Evolutionary conservation across 2,797 vertebrate species (phyloP), one percentile per base, ranked within the genome.

Genomic region (Lepilemur septentrionalis): DNA sequence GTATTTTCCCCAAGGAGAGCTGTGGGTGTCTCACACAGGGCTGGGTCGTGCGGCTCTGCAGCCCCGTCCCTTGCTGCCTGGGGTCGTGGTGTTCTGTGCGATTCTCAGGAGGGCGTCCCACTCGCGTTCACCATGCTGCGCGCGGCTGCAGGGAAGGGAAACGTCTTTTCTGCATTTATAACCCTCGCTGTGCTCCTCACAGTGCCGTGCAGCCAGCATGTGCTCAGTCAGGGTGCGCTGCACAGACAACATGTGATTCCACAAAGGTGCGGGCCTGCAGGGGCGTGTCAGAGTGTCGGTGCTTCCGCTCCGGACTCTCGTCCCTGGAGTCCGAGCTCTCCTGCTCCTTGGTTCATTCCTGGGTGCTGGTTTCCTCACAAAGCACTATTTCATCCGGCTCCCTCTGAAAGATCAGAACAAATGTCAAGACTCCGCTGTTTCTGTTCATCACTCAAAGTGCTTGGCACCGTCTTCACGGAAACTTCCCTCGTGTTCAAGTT

Each of bases 391-490:
- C 32, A 46, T 35, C 78, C 85, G 30, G 82, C 61, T 80, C 55
- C 41, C 48, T 89, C 86, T 3, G 50, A 83, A 92, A 84, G 93
- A 94, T 38, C 82, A 87, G 95, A 73, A 85, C 63, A 84, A 91
- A 93, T 81, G 88, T 76, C 95, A 96, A 73, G 92, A 38, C 61
- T 88, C 30, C 4, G 72, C 82, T 52, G 65, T 67, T 91, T 78
- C 92, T 84, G 55, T 23, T 92, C 80, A 17, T 89, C 75, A 57
- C 67, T 96, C 96, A 52, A 12, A 57, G 89, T 0, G 0, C 65
- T 50, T 80, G 87, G 88, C 88, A 43, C 18, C 0, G 0, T 46
- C 85, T 80, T 76, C 79, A 35, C 22, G 32, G 94, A 70, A 79
- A 38, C 57, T 55, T 78, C 30, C 69, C 73, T 65, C 22, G 0